Evolutionary conservation across 2,888 invertebrate genomes (phyloP), one percentile per base, ranked within the genome.

Genomic region (Argyra leucocephala): DNA sequence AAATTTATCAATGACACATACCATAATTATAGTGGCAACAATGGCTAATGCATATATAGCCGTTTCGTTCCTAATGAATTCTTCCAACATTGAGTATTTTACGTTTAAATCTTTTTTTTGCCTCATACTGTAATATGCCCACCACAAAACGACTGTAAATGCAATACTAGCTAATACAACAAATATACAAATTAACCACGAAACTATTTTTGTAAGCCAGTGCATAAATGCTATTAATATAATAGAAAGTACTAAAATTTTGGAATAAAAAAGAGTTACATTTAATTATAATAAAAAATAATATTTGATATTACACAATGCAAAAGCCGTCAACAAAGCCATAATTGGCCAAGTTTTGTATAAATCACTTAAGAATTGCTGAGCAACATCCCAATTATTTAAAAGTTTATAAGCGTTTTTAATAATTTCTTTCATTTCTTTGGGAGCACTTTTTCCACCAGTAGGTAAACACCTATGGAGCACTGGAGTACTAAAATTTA

Each of bases 311-410:
- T 82, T 85, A 94, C 94, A 84, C 75, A 95, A 86, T 68, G 94
- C 87, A 67, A 94, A 80, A 68, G 89, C 86, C 64, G 90, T 88
- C 73, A 95, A 85, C 48, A 86, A 86, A 63, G 92, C 83, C 80
- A 96, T 90, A 77, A 91, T 88, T 73, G 85, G 88, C 93, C 94
- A 94, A 57, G 92, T 90, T 67, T 88, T 87, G 75, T 93, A 93
- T 9, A 96, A 82, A 80, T 96, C 96, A 63, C 89, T 88, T 48
- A 95, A 81, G 76, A 94, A 87, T 80, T 94, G 92, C 78, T 94
- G 92, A 71, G 93, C 85, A 37, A 89, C 85, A 76, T 93, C 93
- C 88, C 93, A 92, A 72, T 88, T 89, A 75, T 96, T 94, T 61
- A 96, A 82, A 72, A 91, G 82, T 6, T 86, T 87, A 79, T 93